Conservation (phyloP, 2,797 vertebrate genomes). For the Oreochromis grahami region DNA sequence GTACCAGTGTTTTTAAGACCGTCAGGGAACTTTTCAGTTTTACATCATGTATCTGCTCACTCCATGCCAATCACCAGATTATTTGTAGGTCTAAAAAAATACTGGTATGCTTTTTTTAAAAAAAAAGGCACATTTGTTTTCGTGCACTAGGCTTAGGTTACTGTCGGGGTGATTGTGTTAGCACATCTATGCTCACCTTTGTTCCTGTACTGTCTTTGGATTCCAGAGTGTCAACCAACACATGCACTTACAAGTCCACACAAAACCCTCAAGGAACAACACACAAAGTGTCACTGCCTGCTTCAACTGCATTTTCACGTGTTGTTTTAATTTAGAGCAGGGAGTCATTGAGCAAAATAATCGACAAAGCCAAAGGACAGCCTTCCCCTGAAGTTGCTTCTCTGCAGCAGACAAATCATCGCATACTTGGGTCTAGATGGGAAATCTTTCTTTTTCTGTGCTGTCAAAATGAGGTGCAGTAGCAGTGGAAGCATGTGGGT, state of each 20-base stretch:
- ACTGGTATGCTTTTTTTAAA: not conserved
- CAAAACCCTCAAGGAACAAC: not conserved
- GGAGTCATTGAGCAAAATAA: not conserved
- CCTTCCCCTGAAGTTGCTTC: not conserved
- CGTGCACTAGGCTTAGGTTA: not conserved
- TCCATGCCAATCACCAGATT: not conserved
- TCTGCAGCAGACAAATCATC: not conserved
- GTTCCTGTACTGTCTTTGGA: not conserved
- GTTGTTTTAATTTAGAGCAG: not conserved
- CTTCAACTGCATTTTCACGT: not conserved
- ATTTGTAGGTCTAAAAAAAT: not conserved
- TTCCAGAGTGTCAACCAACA: not conserved
- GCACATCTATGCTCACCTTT: not conserved
- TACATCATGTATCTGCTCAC: not conserved
- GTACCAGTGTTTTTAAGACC: not conserved
- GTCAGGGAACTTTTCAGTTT: not conserved
- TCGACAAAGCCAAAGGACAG: not conserved
- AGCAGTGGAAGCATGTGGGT: not conserved
- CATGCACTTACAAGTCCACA: not conserved
- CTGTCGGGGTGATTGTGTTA: constrained; percentile 8
- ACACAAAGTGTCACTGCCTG: not conserved
- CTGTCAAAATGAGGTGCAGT: not conserved
- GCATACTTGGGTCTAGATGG: not conserved
- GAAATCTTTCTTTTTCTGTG: not conserved
- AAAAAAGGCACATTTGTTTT: not conserved